Conservation (phyloP, 2,797 vertebrate genomes). For the Poecilia velifera region DNA sequence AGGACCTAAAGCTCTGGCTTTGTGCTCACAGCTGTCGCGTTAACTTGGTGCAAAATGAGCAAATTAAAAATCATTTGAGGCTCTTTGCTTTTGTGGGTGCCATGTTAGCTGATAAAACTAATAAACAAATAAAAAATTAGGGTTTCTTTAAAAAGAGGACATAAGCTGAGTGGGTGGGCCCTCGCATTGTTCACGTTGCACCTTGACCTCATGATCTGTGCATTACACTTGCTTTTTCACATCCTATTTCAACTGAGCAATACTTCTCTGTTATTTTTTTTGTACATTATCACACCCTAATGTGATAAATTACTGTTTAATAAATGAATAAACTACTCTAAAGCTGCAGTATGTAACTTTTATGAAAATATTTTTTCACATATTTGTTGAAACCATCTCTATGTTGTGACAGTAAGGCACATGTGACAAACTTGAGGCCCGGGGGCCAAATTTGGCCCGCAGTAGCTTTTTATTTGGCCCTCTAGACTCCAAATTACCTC, state of each 20-base stretch:
- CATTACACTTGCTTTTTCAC: slow-evolving; percentile 3
- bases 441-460: too few species aligned
- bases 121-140: neutral
- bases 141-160: neutral
- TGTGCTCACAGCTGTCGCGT: neutral
- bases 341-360: too few species aligned
- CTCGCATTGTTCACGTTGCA: neutral
- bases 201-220: slow-evolving; percentile 11
- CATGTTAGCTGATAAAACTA: neutral
- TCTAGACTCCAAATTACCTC: too few species aligned
- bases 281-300: slow-evolving; percentile 5
- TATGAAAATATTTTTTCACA: too few species aligned
- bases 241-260: neutral
- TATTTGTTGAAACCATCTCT: too few species aligned
- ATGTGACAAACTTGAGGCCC: too few species aligned
- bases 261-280: slow-evolving; percentile 6
- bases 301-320: neutral
- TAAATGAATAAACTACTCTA: neutral
- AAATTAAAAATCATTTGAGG: neutral
- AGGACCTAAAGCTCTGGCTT: neutral
- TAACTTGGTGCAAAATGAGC: neutral
- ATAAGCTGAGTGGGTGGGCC: slow-evolving; percentile 7
- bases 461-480: too few species aligned
- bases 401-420: too few species aligned
- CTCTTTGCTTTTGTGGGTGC: neutral